Percentiles rank a stretch among this genome's conserved stretches.
Evolutionary conservation across 2,113 vertebrate genomes (phyloP).

Genomic region (Jaculus jaculus): DNA sequence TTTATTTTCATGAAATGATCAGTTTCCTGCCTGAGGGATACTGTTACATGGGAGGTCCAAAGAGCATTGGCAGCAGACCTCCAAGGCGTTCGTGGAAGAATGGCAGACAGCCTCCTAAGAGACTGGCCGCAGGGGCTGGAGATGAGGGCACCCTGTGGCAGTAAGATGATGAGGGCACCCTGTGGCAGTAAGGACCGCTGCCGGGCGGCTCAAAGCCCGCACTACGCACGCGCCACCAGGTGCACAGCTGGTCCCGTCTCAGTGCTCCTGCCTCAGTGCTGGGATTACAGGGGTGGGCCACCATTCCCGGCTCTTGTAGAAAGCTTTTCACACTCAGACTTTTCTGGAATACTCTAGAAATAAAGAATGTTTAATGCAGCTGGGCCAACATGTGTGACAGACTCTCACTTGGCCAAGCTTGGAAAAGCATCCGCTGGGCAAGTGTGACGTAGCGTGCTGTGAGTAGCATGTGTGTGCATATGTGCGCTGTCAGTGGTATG

Average conservation of each 20-base stretch:
- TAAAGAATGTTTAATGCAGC: neutral
- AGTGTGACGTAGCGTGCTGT: too few species aligned
- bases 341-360: neutral
- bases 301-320: neutral
- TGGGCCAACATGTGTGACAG: neutral
- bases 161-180: too few species aligned
- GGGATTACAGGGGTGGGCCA: neutral
- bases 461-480: too few species aligned
- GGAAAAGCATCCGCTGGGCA: neutral
- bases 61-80: neutral
- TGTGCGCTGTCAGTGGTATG: too few species aligned
- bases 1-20: neutral
- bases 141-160: too few species aligned
- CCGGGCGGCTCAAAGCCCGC: too few species aligned
- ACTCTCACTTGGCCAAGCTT: neutral
- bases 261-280: neutral
- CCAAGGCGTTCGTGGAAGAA: neutral
- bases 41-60: neutral
- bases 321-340: neutral
- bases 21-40: constrained; percentile 44
- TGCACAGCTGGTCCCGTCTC: too few species aligned
- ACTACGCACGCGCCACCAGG: too few species aligned
- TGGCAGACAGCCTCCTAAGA: neutral
- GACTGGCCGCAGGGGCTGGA: neutral
- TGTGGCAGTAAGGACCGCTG: too few species aligned